A percentile compares a stretch with the other conserved stretches of the same genome.
These are phyloP conservation scores for Erebia palarica DNA, from an alignment of 2,888 invertebrate species.

Conservation along the genomic window DNA sequence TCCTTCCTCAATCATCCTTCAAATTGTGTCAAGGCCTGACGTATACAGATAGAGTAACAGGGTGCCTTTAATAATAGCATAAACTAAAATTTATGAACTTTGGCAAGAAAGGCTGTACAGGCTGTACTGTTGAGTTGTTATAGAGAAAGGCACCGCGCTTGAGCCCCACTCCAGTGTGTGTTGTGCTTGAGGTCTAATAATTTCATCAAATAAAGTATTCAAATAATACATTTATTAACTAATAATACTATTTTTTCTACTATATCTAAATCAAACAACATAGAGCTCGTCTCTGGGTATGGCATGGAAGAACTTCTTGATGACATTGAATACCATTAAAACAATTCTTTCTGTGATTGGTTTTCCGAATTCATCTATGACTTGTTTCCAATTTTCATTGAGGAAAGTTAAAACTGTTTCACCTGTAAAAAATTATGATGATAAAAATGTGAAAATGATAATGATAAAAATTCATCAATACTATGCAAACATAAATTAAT, in stretches of 20 bases:
- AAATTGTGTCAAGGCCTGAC: too few relatives aligned
- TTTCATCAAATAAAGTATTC: neutral
- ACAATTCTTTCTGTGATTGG: slow-evolving; percentile 57
- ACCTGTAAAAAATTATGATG: slow-evolving; percentile 50
- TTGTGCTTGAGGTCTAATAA: neutral
- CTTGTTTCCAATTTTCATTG: slow-evolving; percentile 63
- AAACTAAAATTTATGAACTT: too few relatives aligned
- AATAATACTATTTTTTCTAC: slow-evolving; percentile 6
- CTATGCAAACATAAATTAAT: neutral
- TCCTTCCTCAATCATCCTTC: too few relatives aligned
- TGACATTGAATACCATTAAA: slow-evolving; percentile 41
- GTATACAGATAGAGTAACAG: too few relatives aligned
- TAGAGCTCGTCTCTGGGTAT: slow-evolving; percentile 64
- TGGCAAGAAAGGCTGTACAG: too few relatives aligned
- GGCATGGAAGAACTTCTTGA: slow-evolving; percentile 55
- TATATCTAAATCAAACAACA: slow-evolving; percentile 20
- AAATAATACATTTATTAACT: neutral
- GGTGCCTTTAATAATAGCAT: too few relatives aligned
- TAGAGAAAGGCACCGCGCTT: neutral
- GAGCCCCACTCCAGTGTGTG: neutral
- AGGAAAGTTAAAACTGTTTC: slow-evolving; percentile 61
- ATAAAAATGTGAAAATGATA: neutral
- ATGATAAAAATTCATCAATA: neutral
- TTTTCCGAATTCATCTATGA: slow-evolving; percentile 62
- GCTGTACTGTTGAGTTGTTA: too few relatives aligned